phyloP scores from a whole-genome alignment of 2,888 invertebrate species.

The Polyommatus iphigenia region DNA sequence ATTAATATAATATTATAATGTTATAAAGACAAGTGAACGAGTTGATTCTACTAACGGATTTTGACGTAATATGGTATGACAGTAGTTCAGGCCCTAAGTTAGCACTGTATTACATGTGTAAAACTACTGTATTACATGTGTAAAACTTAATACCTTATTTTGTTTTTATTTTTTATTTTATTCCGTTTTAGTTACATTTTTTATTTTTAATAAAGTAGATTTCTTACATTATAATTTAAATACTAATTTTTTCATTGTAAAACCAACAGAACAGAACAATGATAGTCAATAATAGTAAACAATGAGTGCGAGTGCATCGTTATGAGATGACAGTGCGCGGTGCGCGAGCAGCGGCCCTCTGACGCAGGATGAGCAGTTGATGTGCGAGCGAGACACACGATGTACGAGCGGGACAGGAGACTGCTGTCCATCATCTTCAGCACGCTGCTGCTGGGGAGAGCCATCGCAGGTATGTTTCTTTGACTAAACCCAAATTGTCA shows the following conservation, averaged over 20 bases:
- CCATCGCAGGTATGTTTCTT: conserved; percentile 65
- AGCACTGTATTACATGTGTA: no score
- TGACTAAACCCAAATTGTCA: neutral
- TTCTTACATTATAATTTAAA: no score
- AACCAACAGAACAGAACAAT: neutral
- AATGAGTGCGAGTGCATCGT: neutral
- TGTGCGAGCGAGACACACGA: conserved; percentile 47
- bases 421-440: conserved; percentile 72
- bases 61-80: no score
- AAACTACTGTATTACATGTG: no score
- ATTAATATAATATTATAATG: no score
- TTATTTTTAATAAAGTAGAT: no score
- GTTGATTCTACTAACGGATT: no score
- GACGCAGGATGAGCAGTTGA: conserved; percentile 34
- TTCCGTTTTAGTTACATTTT: no score
- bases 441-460: conserved; percentile 69
- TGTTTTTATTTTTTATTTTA: no score
- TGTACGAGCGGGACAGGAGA: conserved; percentile 61
- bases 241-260: neutral
- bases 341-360: conserved; percentile 32
- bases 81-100: no score
- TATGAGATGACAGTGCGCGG: conserved; percentile 5
- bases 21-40: no score
- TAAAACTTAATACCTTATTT: no score
- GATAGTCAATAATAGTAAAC: neutral